Conservation (phyloP, 2,797 vertebrate genomes). For the Calcarius lapponicus region DNA sequence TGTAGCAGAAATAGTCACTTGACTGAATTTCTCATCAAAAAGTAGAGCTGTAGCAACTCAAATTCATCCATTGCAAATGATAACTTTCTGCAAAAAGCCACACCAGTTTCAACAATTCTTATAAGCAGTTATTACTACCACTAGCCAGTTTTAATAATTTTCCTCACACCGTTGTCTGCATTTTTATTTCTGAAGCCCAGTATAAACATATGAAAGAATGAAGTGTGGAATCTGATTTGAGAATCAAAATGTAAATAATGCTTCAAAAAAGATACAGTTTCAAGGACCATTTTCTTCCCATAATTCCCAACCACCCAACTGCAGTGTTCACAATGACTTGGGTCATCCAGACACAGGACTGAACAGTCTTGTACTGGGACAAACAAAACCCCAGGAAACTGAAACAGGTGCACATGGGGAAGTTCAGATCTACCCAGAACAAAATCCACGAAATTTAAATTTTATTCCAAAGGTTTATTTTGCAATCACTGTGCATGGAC, state of each 20-base stretch:
- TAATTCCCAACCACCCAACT: not conserved
- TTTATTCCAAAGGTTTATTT: slow-evolving; percentile 40
- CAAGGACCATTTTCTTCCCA: not conserved
- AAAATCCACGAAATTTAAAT: not conserved
- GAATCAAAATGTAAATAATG: not conserved
- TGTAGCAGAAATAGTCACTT: slow-evolving; percentile 6
- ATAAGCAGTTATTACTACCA: not conserved
- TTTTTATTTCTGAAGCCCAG: not conserved
- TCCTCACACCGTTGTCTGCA: not conserved
- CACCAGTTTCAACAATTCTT: not conserved
- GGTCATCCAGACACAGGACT: accelerated
- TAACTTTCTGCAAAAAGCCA: not conserved
- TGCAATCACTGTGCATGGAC: not conserved
- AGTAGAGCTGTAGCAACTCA: not conserved
- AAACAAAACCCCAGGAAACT: not conserved
- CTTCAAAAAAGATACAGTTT: not conserved
- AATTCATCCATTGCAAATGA: not conserved
- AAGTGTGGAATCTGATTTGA: not conserved
- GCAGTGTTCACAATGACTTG: not conserved
- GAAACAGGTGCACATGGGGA: not conserved
- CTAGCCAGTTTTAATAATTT: not conserved
- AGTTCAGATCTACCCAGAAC: not conserved
- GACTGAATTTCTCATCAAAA: slow-evolving; percentile 13
- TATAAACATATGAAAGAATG: not conserved
- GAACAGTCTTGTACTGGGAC: not conserved